Evolutionary conservation across 2,113 vertebrate species (phyloP), one percentile per base, ranked within the genome.

Genomic region (Poeciliopsis prolifica): DNA sequence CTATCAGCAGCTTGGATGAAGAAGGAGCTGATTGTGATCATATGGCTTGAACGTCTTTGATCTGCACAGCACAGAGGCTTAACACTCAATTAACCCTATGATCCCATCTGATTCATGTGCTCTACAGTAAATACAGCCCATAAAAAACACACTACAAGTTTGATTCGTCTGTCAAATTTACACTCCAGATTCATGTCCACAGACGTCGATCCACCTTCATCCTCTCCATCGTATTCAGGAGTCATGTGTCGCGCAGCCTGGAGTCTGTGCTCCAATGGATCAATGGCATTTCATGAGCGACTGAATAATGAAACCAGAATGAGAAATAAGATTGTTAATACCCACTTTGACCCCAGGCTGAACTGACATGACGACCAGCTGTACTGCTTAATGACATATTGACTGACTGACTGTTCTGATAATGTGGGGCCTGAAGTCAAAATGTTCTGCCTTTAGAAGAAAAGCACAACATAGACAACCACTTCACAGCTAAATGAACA

Each of bases 81-180:
- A 84, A 79, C 81, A 81, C 74, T 77, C 82, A 78, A 88, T 92
- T 92, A 93, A 89, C 86, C 85, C 80, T 70, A 72, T 87, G 83
- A 89, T 84, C 78, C 42, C 15, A 6, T 70, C 60, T 69, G 72
- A 75, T 75, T 78, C 65, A 74, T 40, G 26, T 9, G 51, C 65
- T 74, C 70, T 74, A 62, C 69, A 48, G n/a, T 0, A 11, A 61
- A 28, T 35, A 68, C 28, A 40, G 30, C 61, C 29, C 42, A 64
- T 61, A 37, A 51, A 60, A 62, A 24, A 19, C 19, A 65, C 35
- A 37, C 1, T 1, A 37, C 70, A 72, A 17, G n/a, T 63, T 58
- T 62, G 54, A 68, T 64, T 64, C 37, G 69, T 61, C 70, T 24
- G 40, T 61, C 65, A 78, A 31, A 74, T 61, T 75, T 26, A 35